phyloP scores from a whole-genome alignment of 2,888 invertebrate genomes.

The Linnaemya tessellans region DNA sequence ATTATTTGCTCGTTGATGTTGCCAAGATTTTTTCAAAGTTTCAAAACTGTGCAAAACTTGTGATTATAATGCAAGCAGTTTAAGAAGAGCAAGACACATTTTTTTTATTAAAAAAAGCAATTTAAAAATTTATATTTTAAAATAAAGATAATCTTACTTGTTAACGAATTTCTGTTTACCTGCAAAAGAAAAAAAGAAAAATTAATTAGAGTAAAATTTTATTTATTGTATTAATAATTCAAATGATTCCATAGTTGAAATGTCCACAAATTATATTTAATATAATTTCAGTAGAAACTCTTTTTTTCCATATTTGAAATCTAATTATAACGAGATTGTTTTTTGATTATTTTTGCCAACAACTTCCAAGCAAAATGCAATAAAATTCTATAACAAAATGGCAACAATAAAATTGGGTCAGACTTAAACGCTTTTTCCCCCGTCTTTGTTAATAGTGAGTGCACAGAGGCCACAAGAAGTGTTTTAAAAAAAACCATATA shows the following conservation, averaged over 20 bases:
- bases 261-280: conserved; percentile 14
- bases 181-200: conserved; percentile 16
- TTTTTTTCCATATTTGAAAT: too few relatives aligned
- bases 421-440: background rate
- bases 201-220: conserved; percentile 1
- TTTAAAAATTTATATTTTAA: too few relatives aligned
- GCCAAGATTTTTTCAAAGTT: too few relatives aligned
- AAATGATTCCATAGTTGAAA: conserved; percentile 1
- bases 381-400: background rate
- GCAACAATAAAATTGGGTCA: conserved; percentile 22
- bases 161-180: conserved; percentile 16
- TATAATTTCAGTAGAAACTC: background rate
- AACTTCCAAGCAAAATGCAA: background rate
- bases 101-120: too few relatives aligned
- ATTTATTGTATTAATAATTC: background rate
- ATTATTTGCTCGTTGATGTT: too few relatives aligned
- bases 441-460: background rate
- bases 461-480: background rate
- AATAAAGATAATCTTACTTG: background rate
- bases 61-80: too few relatives aligned
- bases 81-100: too few relatives aligned
- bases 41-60: too few relatives aligned
- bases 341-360: background rate
- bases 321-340: too few relatives aligned
- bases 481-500: background rate